A percentile compares a stretch with the other conserved stretches of the same genome.
Evolutionary conservation across 1,140 invertebrate species (phyloP).

Genomic region (Philaenus spumarius): DNA sequence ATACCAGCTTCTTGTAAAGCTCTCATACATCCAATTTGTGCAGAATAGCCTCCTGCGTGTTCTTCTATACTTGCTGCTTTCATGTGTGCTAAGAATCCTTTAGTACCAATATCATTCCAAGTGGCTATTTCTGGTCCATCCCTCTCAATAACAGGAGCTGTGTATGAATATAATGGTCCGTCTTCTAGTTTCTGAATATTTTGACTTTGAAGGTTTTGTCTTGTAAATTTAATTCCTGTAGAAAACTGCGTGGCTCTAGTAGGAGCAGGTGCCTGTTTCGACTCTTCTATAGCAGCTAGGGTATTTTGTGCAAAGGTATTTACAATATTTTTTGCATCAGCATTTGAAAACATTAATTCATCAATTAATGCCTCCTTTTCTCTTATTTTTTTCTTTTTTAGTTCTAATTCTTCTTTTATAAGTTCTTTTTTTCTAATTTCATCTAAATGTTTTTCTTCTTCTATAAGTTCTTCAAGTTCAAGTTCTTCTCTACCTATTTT

Average conservation of each 20-base stretch:
- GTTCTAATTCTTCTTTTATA: constrained; percentile 55
- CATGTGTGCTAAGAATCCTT: constrained; percentile 73
- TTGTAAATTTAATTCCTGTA: constrained; percentile 69
- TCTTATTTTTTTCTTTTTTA: constrained; percentile 73
- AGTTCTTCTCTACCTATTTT: constrained; percentile 52
- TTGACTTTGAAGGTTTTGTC: constrained; percentile 36
- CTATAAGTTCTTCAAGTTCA: constrained; percentile 81
- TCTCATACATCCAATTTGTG: constrained; percentile 73
- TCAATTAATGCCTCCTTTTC: constrained; percentile 89
- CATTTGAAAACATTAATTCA: constrained; percentile 88
- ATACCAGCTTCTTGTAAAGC: constrained; percentile 86
- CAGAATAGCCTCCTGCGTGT: constrained; percentile 80
- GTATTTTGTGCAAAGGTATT: constrained; percentile 66
- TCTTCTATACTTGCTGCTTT: constrained; percentile 62
- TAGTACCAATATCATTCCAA: constrained; percentile 51
- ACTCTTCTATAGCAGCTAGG: constrained; percentile 57
- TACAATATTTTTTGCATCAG: constrained; percentile 80
- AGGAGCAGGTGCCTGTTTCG: constrained; percentile 33
- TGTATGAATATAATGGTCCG: constrained; percentile 65
- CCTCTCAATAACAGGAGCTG: constrained; percentile 47
- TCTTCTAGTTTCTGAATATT: constrained; percentile 65
- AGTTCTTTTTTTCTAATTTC: constrained; percentile 35
- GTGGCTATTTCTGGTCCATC: constrained; percentile 69
- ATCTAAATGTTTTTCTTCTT: constrained; percentile 48
- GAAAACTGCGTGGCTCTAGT: constrained; percentile 63